Evolutionary conservation across 2,888 invertebrate genomes (phyloP).

Genomic region (Agonopterix arenella): DNA sequence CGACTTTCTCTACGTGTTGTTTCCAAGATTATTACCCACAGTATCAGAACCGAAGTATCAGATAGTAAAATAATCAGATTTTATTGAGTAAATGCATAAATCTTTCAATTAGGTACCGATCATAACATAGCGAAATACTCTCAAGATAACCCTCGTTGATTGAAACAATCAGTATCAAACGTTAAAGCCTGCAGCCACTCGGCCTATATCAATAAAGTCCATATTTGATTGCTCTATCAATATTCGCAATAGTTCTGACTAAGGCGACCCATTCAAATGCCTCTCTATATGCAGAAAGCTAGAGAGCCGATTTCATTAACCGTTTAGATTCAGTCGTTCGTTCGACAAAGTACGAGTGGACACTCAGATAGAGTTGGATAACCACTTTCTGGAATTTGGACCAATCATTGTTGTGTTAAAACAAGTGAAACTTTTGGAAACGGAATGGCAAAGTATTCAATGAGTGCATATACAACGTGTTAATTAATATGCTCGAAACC

Average conservation of each 20-base stretch:
- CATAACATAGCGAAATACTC: constrained; percentile 33
- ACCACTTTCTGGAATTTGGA: background rate
- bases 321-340: constrained; percentile 37
- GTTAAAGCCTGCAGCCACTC: constrained; percentile 1
- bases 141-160: constrained; percentile 30
- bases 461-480: no score
- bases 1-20: no score
- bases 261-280: constrained; percentile 57
- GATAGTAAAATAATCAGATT: no score
- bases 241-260: constrained; percentile 51
- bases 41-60: no score
- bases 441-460: no score
- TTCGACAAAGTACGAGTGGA: constrained; percentile 40
- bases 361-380: constrained; percentile 18
- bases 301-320: constrained; percentile 62
- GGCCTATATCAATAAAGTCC: background rate
- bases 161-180: constrained; percentile 49
- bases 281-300: constrained; percentile 67
- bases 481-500: no score
- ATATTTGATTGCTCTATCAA: constrained; percentile 26
- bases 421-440: no score
- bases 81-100: no score
- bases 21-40: no score
- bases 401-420: no score
- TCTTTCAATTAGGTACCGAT: constrained; percentile 18